Base-by-base conservation (phyloP, 2,888 invertebrate genomes). In the Epirrita christyi region DNA sequence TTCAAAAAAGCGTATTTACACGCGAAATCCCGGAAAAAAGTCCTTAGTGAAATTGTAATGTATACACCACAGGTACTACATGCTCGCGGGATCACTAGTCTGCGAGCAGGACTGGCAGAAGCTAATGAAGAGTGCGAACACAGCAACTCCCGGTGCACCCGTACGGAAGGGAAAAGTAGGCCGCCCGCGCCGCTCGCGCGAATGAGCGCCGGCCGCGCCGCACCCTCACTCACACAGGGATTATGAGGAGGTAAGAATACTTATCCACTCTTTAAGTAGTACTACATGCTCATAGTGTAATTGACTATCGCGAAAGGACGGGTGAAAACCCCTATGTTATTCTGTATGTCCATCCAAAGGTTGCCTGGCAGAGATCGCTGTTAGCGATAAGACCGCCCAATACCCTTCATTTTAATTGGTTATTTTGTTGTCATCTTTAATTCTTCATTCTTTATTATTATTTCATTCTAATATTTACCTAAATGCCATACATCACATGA, bases 91-190 rank as follows among this genome's bases (percentile, higher is more conserved):
- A 68, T 96, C 95, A 81, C 94, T 98, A 81, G 96, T 98, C 67
- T 98, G 98, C 93, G 98, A 98, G 92, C 96, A 97, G 90, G 98
- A 98, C 93, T 98, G 97, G 96, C 97, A 97, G 91, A 98, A 98
- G 92, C 93, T 98, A 82, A 94, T 97, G 88, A 97, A 97, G 91
- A 94, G 93, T 72, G 95, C 95, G 71, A 94, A 94, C 79, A 51
- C 59, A 10, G 93, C 94, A 68, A 75, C 78, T 90, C 83, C 88
- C 27, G 94, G 95, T 71, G 94, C 95, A 79, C 94, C 95, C 13
- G 95, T 96, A 76, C 94, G 97, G 88, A 97, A 97, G 93, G 97
- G 97, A 89, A 97, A 97, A 91, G 96, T 96, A 76, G 97, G 97
- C 61, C 94, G 97, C 80, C 97, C 97, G 85, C 94, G 97, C 86